A percentile compares a stretch with the other conserved stretches of the same genome.
Evolutionary conservation across 1,140 invertebrate species (phyloP).

Genomic region (Pygmarrhopalites habei): DNA sequence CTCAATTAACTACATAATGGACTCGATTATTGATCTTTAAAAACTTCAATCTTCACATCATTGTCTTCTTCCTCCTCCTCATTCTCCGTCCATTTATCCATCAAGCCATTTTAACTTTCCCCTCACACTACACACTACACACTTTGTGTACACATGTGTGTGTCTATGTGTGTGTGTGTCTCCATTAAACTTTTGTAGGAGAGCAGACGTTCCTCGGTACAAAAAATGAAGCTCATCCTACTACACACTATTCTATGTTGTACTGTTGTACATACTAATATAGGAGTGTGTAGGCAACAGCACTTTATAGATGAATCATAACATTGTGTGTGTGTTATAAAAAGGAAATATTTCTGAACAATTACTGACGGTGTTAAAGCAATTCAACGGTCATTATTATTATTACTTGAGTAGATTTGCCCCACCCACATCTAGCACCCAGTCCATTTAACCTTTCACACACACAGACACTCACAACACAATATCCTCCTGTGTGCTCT

Average conservation of each 20-base stretch:
- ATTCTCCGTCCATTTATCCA: slow-evolving; percentile 4
- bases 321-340: too few relatives aligned
- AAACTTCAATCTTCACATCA: slow-evolving; percentile 14
- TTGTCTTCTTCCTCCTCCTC: slow-evolving; percentile 11
- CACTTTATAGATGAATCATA: too few relatives aligned
- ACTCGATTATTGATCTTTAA: slow-evolving; percentile 37
- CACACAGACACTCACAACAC: too few relatives aligned
- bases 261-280: neutral
- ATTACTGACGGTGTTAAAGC: too few relatives aligned
- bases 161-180: neutral
- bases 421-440: too few relatives aligned
- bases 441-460: too few relatives aligned
- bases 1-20: slow-evolving; percentile 38
- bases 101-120: neutral
- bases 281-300: neutral
- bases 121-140: neutral
- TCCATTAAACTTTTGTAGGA: neutral
- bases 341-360: too few relatives aligned
- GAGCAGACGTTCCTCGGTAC: too few relatives aligned
- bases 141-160: neutral
- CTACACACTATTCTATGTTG: neutral
- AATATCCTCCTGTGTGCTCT: too few relatives aligned
- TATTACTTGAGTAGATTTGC: too few relatives aligned
- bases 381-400: too few relatives aligned
- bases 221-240: too few relatives aligned